A percentile compares a stretch with the other conserved stretches of the same genome.
Conservation (phyloP, 2,113 vertebrate species). For the Pomatorhinus ruficollis region DNA sequence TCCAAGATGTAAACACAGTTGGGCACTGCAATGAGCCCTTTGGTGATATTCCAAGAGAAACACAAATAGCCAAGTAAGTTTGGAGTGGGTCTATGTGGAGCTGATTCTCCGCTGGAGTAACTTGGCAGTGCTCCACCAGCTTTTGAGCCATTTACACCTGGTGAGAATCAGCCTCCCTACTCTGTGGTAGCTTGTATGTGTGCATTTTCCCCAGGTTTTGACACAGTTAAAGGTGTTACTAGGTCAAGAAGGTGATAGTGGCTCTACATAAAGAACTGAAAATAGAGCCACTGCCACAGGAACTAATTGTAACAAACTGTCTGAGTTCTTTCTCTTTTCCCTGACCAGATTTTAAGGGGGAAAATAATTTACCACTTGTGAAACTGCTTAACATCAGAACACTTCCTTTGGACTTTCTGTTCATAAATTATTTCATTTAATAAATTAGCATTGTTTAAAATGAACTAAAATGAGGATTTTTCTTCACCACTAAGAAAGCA, state of each 20-base stretch:
- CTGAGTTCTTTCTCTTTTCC: not conserved
- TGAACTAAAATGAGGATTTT: not conserved
- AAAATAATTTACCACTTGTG: not conserved
- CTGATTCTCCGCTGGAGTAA: constrained; percentile 35
- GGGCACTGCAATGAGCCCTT: constrained; percentile 22
- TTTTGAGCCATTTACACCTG: not conserved
- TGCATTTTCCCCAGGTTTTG: not conserved
- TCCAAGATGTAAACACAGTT: constrained; percentile 61
- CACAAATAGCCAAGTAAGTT: constrained; percentile 28
- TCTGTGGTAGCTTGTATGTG: fast-evolving
- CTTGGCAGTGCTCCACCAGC: not conserved
- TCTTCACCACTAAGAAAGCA: not conserved
- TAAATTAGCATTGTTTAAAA: not conserved
- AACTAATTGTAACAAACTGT: not conserved
- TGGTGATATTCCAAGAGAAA: constrained; percentile 12
- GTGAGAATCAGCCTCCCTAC: not conserved
- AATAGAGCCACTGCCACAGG: not conserved
- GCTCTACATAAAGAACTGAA: not conserved
- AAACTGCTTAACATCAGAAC: not conserved
- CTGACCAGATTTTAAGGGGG: not conserved
- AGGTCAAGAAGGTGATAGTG: not conserved
- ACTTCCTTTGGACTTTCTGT: not conserved
- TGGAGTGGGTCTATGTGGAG: not conserved
- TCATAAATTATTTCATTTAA: not conserved
- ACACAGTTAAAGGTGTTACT: not conserved